These are phyloP conservation scores for Ferrisia virgata DNA, from an alignment of 2,888 invertebrate genomes.

Conservation along the genomic window DNA sequence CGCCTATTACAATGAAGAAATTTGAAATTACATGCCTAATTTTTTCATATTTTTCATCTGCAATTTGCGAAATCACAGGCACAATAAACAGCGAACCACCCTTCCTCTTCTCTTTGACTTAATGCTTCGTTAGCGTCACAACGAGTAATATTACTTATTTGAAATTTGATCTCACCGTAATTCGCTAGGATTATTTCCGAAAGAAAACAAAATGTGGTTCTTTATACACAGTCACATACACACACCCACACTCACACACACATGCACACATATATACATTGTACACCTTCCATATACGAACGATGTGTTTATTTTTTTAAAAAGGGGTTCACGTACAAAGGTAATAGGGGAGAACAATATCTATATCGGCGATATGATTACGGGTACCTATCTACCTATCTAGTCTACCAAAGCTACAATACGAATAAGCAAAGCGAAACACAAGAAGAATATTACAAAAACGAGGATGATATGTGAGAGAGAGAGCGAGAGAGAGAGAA, in stretches of 20 bases:
- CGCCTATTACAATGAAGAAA: too few relatives aligned
- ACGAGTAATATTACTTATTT: not conserved
- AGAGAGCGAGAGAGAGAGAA: too few relatives aligned
- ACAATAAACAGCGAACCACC: not conserved
- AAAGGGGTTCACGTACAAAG: not conserved
- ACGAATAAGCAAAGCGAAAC: not conserved
- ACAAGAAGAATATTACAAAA: not conserved
- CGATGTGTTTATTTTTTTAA: not conserved
- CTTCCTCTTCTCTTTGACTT: not conserved
- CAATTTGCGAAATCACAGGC: too few relatives aligned
- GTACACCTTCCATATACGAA: too few relatives aligned
- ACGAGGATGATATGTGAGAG: not conserved
- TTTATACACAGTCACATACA: not conserved
- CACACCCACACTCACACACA: too few relatives aligned
- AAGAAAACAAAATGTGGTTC: not conserved
- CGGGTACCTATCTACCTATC: too few relatives aligned
- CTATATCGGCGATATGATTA: not conserved
- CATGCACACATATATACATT: too few relatives aligned
- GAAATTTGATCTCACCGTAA: not conserved
- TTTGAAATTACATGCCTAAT: too few relatives aligned
- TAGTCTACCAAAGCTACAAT: too few relatives aligned
- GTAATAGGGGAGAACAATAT: not conserved
- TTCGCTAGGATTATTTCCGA: not conserved
- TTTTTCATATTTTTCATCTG: too few relatives aligned
- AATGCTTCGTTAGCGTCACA: not conserved